Evolutionary conservation across 1,140 invertebrate species (phyloP), one percentile per base, ranked within the genome.

Genomic region (Drosophila triauraria): DNA sequence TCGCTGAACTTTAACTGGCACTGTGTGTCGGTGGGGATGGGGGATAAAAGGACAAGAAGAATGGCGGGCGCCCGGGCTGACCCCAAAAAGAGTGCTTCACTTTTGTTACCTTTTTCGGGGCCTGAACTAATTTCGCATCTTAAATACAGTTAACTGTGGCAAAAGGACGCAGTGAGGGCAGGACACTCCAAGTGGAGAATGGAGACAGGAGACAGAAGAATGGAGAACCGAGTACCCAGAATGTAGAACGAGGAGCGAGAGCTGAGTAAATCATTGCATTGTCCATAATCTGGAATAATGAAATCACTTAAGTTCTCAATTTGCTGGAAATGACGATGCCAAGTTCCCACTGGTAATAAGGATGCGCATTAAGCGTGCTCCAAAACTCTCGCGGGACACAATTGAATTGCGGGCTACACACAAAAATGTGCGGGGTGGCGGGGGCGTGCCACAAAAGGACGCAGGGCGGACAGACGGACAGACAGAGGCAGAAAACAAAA

Each of bases 281-380:
- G 82, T 86, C 78, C 82, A 91, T 90, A 90, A 90, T 90, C 86
- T 82, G 79, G 76, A 82, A 90, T 90, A 90, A 90, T 91, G 86
- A 90, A 91, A 90, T 91, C 86, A 91, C 87, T 90, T 86, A 90
- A 90, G 77, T 90, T 90, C 82, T 75, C 86, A 91, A 90, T 91
- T 90, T 86, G 82, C 71, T 81, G 67, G 69, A 75, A 83, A 87
- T 87, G 82, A 78, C 71, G 70, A 57, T 67, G 70, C 57, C 59
- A 53, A 65, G 82, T 67, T 75, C 85, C 80, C 84, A 62, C 48
- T 85, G 85, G 85, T 81, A 90, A 88, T 90, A 88, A 88, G 85
- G 81, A 88, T 88, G 75, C 85, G 78, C 86, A 90, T 90, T 85
- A 88, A 85, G 75, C 78, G 78, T 72, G 78, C 72, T 84, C 59